phyloP scores from a whole-genome alignment of 2,113 vertebrate species.

The Silurus asotus region DNA sequence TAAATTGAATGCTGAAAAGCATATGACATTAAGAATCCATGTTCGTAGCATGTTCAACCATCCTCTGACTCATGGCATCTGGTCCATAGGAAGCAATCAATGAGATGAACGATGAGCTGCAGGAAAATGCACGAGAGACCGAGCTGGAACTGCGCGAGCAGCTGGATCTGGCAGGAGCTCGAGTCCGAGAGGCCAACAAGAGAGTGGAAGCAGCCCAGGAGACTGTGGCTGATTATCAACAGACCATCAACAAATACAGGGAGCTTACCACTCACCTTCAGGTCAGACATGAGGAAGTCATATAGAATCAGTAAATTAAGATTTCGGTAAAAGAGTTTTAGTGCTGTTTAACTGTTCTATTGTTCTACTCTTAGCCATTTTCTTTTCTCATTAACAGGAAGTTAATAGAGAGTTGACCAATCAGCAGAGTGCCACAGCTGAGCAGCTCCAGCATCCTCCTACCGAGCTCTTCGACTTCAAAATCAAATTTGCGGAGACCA shows the following conservation, averaged over 20 bases:
- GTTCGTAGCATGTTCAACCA: too few species aligned
- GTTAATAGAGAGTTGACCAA: conserved; percentile 91
- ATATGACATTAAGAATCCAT: neutral
- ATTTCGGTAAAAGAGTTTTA: neutral
- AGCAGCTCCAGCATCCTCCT: conserved; percentile 85
- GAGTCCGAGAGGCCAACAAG: conserved; percentile 85
- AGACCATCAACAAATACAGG: conserved; percentile 94
- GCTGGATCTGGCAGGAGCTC: conserved; percentile 82
- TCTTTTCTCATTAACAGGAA: conserved; percentile 70
- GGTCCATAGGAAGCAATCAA: conserved; percentile 89
- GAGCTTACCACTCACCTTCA: conserved; percentile 88
- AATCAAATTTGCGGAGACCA: conserved; percentile 97
- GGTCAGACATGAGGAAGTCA: conserved; percentile 64
- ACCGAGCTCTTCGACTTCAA: conserved; percentile 97
- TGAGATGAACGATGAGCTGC: conserved; percentile 98
- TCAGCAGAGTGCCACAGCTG: conserved; percentile 82
- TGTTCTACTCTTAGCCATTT: neutral
- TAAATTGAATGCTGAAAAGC: neutral
- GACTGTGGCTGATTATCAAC: conserved; percentile 93
- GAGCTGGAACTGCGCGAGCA: conserved; percentile 97
- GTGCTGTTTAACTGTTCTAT: neutral
- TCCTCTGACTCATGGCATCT: neutral
- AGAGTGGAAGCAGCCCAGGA: conserved; percentile 92
- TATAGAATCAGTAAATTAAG: neutral
- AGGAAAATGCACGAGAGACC: conserved; percentile 93